Evolutionary conservation across 2,888 invertebrate genomes (phyloP).

Genomic region (Scrobipalpa atriplicella): DNA sequence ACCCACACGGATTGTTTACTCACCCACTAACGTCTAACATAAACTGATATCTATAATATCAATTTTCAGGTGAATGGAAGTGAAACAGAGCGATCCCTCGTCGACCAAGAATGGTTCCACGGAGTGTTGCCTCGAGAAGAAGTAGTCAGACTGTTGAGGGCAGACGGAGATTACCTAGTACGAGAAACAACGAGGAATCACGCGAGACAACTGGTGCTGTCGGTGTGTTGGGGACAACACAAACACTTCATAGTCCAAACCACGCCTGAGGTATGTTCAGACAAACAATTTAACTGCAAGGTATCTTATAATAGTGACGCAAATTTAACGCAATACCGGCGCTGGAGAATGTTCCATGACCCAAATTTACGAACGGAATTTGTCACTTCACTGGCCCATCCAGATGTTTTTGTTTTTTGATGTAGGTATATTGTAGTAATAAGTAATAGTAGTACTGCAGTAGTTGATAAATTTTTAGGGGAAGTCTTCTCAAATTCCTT

Average conservation of each 20-base stretch:
- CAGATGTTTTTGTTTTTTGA: too few species aligned
- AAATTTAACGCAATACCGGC: neutral
- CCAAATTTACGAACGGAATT: neutral
- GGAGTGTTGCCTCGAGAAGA: constrained; percentile 98
- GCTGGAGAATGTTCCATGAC: constrained; percentile 25
- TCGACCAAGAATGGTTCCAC: constrained; percentile 98
- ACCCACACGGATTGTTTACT: constrained; percentile 20
- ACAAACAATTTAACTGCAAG: neutral
- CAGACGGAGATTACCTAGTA: constrained; percentile 97
- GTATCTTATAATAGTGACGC: neutral
- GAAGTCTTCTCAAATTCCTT: too few species aligned
- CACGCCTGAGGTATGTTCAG: constrained; percentile 88
- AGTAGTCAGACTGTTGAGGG: constrained; percentile 94
- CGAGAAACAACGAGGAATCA: constrained; percentile 96
- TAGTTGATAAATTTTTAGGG: too few species aligned
- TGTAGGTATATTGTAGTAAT: too few species aligned
- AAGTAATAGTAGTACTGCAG: too few species aligned
- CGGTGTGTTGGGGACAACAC: constrained; percentile 97
- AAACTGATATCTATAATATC: neutral
- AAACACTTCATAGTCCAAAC: constrained; percentile 99
- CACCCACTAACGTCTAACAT: neutral
- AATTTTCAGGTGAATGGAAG: constrained; percentile 66
- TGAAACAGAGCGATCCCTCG: constrained; percentile 86
- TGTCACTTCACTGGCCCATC: neutral
- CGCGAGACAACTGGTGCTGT: constrained; percentile 95